These are phyloP conservation scores for Leucophenga varia DNA, from an alignment of 1,140 invertebrate species.

Conservation along the genomic window DNA sequence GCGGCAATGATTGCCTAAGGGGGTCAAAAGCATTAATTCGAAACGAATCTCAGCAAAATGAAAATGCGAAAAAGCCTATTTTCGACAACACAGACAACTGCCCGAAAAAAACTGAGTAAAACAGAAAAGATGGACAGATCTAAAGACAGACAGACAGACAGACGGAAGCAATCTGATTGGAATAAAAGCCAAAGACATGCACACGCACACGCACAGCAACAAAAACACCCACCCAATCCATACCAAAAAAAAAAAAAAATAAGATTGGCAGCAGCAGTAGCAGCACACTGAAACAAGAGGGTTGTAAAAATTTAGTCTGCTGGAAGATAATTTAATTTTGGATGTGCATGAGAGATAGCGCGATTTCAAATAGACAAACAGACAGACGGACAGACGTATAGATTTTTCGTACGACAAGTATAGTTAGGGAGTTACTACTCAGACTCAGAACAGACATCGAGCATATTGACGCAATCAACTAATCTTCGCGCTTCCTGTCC, in stretches of 20 bases:
- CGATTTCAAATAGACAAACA: no score
- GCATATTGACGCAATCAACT: constrained; percentile 56
- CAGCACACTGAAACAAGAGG: constrained; percentile 43
- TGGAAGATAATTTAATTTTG: constrained; percentile 56
- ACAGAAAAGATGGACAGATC: constrained; percentile 22
- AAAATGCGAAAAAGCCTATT: constrained; percentile 53
- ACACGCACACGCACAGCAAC: constrained; percentile 5
- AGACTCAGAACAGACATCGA: no score
- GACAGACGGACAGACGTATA: no score
- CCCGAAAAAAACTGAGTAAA: neutral
- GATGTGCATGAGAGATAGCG: constrained; percentile 48
- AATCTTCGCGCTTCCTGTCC: constrained; percentile 50
- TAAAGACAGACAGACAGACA: constrained; percentile 20
- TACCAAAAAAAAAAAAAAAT: no score
- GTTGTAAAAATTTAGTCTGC: constrained; percentile 33
- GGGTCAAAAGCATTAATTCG: constrained; percentile 56
- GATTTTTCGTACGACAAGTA: no score
- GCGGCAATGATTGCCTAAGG: constrained; percentile 10
- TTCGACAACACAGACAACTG: no score
- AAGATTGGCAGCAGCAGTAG: no score
- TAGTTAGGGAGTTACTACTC: no score
- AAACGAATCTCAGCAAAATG: constrained; percentile 50
- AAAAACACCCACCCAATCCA: neutral
- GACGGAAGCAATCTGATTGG: constrained; percentile 56
- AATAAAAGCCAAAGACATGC: constrained; percentile 30